Base-by-base conservation (phyloP, 2,888 invertebrate species). In the Meteorus colon region DNA sequence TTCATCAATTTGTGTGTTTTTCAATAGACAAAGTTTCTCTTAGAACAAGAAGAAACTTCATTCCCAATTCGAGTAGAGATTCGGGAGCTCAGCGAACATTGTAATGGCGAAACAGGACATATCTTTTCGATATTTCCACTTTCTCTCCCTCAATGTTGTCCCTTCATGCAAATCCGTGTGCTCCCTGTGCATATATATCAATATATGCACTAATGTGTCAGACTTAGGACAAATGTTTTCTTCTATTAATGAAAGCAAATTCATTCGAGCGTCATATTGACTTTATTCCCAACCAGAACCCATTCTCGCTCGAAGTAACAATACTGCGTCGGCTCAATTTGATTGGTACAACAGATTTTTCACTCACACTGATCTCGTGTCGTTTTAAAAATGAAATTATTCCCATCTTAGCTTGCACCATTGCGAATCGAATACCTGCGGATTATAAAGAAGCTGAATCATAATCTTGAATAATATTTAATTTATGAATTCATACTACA, bases 341-440 rank as follows among this genome's bases (percentile, higher is more conserved):
- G 24, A 89, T 87, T 4, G 88, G 87, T 12, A 81, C 74, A 6
- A 78, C 73, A 0, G 89, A 85, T 78, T 85, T 86, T 51, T 85
- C 83, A 73, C 87, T 87, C 19, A 82, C 71, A 65, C 86, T 86
- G 41, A 78, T 82, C 65, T 76, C 88, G 67, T 86, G 86, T 27
- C 90, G 87, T 51, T 85, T 88, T 65, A 92, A 81, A 24, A 91
- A 89, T 19, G 91, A 86, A 24, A 91, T 89, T 74, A 92, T 83
- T 1, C 91, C 92, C 65, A 92, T 87, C 86, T 92, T 92, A 31
- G 91, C 90, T 86, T 92, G 91, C 70, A 92, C 86, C 84, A 91
- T 89, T 1, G 92, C 92, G 80, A 92, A 92, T 74, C 92, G 89
- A 89, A 90, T 90, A 63, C 92, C 92, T 92, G 83, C 66, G 90